Conservation (phyloP, 2,797 vertebrate genomes). For the Echiichthys vipera region DNA sequence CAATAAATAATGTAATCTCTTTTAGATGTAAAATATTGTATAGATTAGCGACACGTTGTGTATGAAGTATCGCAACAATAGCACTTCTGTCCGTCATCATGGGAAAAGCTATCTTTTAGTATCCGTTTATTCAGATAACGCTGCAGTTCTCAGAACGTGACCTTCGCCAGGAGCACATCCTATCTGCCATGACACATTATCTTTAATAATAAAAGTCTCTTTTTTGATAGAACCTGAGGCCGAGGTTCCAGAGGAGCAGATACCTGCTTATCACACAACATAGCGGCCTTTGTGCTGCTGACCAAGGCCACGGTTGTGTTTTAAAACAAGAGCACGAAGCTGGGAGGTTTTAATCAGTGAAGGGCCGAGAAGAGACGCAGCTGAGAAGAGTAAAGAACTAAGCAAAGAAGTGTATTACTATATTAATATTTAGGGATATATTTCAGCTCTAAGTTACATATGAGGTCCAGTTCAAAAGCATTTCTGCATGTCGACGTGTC, state of each 20-base stretch:
- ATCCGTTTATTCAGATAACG: neutral
- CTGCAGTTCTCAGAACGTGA: constrained; percentile 7
- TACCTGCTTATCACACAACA: constrained; percentile 13
- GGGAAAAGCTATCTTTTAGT: neutral
- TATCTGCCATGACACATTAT: constrained; percentile 7
- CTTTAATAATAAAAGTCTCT: constrained; percentile 14
- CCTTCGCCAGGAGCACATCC: constrained; percentile 27
- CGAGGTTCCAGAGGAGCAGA: constrained; percentile 19
- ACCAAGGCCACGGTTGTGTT: constrained; percentile 28
- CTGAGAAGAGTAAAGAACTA: neutral
- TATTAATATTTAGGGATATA: neutral
- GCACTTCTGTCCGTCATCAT: neutral
- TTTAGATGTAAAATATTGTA: neutral
- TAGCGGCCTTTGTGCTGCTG: constrained; percentile 10
- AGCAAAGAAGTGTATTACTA: neutral
- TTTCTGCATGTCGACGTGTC: no score
- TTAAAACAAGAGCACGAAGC: neutral
- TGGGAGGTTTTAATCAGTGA: neutral
- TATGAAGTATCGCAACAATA: neutral
- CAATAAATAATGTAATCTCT: neutral
- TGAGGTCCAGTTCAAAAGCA: no score
- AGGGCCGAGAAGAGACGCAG: neutral
- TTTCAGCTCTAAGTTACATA: no score
- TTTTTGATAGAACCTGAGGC: neutral
- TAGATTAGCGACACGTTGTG: neutral